Percentiles rank a stretch among this genome's conserved stretches.
These are phyloP conservation scores for Dolichallabes microphthalmus DNA, from an alignment of 2,113 vertebrate species.

Conservation along the genomic window DNA sequence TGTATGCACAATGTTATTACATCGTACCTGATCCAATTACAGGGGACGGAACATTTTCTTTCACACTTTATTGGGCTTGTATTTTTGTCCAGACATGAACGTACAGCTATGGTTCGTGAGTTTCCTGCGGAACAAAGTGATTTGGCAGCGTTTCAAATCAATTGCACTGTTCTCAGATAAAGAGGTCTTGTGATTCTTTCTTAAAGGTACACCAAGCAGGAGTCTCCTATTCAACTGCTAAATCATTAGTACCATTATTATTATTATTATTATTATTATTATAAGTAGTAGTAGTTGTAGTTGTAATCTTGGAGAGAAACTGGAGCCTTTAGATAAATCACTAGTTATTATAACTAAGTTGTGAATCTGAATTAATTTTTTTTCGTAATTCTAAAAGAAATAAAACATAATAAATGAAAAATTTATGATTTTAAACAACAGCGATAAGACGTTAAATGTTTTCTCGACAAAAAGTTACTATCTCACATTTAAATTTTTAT, in stretches of 20 bases:
- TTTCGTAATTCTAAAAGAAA: neutral
- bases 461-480: neutral
- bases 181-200: constrained; percentile 32
- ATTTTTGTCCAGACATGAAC: constrained; percentile 1
- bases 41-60: constrained; percentile 51
- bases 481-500: neutral
- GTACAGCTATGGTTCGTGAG: neutral
- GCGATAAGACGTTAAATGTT: neutral
- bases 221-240: neutral
- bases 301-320: neutral
- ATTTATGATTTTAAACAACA: neutral
- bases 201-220: constrained; percentile 34
- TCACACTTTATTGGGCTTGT: constrained; percentile 48
- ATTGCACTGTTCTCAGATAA: constrained; percentile 31
- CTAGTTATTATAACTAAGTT: no score
- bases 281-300: neutral
- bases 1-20: constrained; percentile 56
- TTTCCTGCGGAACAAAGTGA: constrained; percentile 14
- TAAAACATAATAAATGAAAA: neutral
- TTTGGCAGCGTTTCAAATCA: constrained; percentile 60
- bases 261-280: neutral
- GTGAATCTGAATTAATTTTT: neutral
- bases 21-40: constrained; percentile 30
- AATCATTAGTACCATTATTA: neutral
- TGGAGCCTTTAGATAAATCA: neutral